Evolutionary conservation across 2,797 vertebrate genomes (phyloP).

Genomic region (Amniataba percoides): DNA sequence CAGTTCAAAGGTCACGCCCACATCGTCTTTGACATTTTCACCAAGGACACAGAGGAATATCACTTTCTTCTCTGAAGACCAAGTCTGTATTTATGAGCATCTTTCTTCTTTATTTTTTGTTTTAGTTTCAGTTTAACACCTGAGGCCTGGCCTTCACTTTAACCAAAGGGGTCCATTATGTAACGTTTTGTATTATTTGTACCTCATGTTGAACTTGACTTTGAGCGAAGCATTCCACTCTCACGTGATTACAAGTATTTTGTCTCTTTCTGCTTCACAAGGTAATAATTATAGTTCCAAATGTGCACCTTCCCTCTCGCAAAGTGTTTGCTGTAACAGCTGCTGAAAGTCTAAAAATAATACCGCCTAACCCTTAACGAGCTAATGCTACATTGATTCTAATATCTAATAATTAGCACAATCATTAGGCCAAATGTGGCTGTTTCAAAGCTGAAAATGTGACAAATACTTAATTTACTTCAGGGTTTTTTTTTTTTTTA

Average conservation of each 20-base stretch:
- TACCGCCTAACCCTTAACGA: constrained; percentile 19
- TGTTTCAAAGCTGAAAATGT: neutral
- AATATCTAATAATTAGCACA: constrained; percentile 11
- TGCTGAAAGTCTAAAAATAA: constrained; percentile 39
- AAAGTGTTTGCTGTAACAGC: constrained; percentile 43
- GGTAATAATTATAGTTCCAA: constrained; percentile 10
- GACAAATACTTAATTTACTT: neutral
- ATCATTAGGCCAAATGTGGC: neutral
- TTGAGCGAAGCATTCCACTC: constrained; percentile 56
- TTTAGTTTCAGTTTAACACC: constrained; percentile 7
- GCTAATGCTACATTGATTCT: constrained; percentile 20
- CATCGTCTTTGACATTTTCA: constrained; percentile 52
- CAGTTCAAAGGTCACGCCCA: constrained; percentile 52
- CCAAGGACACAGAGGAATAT: constrained; percentile 47
- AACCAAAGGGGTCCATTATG: constrained; percentile 64
- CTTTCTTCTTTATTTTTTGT: constrained; percentile 12
- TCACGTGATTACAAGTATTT: constrained; percentile 28
- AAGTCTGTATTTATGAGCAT: constrained; percentile 78
- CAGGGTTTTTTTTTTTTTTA: neutral
- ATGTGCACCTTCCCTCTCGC: neutral
- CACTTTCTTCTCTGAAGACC: constrained; percentile 49
- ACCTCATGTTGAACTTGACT: constrained; percentile 37
- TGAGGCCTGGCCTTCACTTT: constrained; percentile 37
- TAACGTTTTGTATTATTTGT: constrained; percentile 49
- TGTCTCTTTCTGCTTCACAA: constrained; percentile 29